Conservation (phyloP, 2,888 invertebrate genomes). For the Cremastinae sp. region DNA sequence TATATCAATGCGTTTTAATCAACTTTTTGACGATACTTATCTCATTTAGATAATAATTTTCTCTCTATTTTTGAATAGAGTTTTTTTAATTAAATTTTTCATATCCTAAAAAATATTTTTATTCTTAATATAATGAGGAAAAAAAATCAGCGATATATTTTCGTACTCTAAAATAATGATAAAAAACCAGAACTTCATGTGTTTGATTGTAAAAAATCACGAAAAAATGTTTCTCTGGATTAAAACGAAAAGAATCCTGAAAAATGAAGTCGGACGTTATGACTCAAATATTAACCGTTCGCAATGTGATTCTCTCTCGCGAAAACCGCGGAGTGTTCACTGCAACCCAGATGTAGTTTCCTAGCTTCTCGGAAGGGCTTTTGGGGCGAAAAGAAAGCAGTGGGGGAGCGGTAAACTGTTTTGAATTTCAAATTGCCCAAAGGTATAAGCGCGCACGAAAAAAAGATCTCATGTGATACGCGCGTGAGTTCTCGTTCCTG, state of each 20-base stretch:
- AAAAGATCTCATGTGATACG: slow-evolving; percentile 60
- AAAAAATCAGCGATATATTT: not conserved
- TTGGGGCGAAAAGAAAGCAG: slow-evolving; percentile 50
- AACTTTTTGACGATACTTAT: too few species aligned
- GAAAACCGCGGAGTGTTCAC: slow-evolving; percentile 45
- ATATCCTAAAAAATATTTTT: too few species aligned
- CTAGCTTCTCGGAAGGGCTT: slow-evolving; percentile 49
- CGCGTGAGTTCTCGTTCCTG: slow-evolving; percentile 59
- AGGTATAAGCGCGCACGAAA: slow-evolving; percentile 63
- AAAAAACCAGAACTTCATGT: slow-evolving; percentile 47
- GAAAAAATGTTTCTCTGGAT: not conserved
- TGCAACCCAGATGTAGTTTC: slow-evolving; percentile 52
- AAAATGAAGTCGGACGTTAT: slow-evolving; percentile 56
- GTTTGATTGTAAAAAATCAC: not conserved
- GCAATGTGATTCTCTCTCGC: slow-evolving; percentile 26
- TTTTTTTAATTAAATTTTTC: too few species aligned
- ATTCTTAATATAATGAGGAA: too few species aligned
- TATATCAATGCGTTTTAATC: too few species aligned
- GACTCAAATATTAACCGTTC: slow-evolving; percentile 61
- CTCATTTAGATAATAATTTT: too few species aligned
- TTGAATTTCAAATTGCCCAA: slow-evolving; percentile 73
- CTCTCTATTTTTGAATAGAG: too few species aligned
- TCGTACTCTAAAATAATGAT: not conserved
- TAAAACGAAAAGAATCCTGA: slow-evolving; percentile 48
- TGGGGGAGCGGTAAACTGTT: slow-evolving; percentile 69